Base-by-base conservation (phyloP, 2,113 vertebrate species). In the Lepus europaeus region DNA sequence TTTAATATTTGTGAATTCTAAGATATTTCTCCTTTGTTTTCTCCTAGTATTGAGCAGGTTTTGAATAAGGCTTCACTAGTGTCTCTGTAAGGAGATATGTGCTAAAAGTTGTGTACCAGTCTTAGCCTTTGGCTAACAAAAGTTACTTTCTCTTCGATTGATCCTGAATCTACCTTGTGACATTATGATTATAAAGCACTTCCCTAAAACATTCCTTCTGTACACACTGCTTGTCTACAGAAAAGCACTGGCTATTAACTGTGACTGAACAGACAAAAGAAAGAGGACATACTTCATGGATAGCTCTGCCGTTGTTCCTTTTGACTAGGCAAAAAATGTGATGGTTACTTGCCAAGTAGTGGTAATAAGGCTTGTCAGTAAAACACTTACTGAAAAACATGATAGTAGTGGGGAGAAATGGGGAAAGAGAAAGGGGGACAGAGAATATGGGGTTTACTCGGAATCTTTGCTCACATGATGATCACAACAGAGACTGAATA, bases 1-100 rank as follows among this genome's bases (percentile, higher is more conserved):
- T 76, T 79, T 49, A 36, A 78, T 51, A 66, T 83, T 83, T 84
- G 76, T 79, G 1, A 88, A 80, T 94, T 66, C n/a, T 87, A 8
- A 39, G 0, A 51, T 45, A 4, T 73, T 22, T 72, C 31, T 73
- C 68, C 80, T 45, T 53, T 3, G 16, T 77, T 96, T 68, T 31
- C 64, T 66, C 23, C 10, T 36, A 29, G 6, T 31, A 77, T 72
- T 70, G 16, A 87, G 36, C 5, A 27, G 59, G 16, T 33, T 63
- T 33, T 53, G 10, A 51, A 36, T 88, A 13, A 91, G 6, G 9
- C 1, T 68, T 85, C 51, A 5, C 12, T 64, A 82, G 9, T 80
- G 1, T 10, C 66, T 9, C 12, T 83, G 16, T 16, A 74, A 49
- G 8, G 31, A 70, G 73, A 69, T 12, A 61, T 20, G 23, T 22